Base-by-base conservation (phyloP, 2,113 vertebrate genomes). In the Lamprologus callipterus region DNA sequence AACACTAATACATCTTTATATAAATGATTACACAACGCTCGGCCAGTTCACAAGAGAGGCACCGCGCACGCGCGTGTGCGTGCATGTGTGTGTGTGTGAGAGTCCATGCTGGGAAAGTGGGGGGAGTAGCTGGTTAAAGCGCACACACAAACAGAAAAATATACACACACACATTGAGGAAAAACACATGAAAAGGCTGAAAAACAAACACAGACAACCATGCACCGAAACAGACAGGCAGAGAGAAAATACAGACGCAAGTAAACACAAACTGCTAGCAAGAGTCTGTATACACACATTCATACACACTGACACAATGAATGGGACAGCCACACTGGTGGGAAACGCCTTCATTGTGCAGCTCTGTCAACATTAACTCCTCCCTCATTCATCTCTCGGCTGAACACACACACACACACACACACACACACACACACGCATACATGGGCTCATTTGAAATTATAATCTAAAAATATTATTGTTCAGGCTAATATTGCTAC, bases 1-100 rank as follows among this genome's bases (percentile, higher is more conserved):
- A 94, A 90, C 90, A 91, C 92, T 92, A 94, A 93, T 93, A 93
- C 88, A 83, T 88, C 91, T 92, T 93, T 92, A 93, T 92, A 91
- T 87, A 90, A 93, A 91, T 89, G 87, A 93, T 94, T 92, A 91
- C 90, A 90, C 89, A 93, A 91, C 70, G 17, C 86, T 75, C 73
- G 13, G 86, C 68, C 82, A 88, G 83, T 87, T 84, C 85, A 88
- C 81, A 88, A 82, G 86, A 49, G 68, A 81, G 63, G 58, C 80
- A 28, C 54, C 2, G 6, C 3, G 31, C 70, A 58, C 28, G 79
- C 57, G 23, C 1, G 23, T 8, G 23, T 31, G 70, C 14, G 54
- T 73, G 37, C 82, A 49, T 87, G 21, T 16, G 49, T 81, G 55
- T 13, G 45, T 63, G 84, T 73, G 53, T 78, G 45, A 65, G 55